phyloP scores from a whole-genome alignment of 2,113 vertebrate species.

The Dendropsophus ebraccatus region DNA sequence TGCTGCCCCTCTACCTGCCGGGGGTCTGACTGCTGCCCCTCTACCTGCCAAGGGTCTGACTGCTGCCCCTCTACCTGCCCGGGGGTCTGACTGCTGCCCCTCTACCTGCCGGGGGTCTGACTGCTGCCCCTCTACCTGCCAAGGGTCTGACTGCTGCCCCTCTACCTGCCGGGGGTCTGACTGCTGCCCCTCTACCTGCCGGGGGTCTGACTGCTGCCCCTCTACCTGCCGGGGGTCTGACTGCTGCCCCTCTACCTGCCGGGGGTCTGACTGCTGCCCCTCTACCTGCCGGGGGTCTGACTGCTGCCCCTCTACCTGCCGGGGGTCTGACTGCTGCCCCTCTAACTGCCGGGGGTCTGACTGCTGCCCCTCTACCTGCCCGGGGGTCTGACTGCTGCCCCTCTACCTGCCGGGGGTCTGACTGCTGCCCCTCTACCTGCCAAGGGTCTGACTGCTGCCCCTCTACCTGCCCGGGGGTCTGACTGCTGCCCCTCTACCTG shows the following conservation, averaged over 20 bases:
- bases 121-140: too few species aligned
- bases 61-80: background rate
- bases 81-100: background rate
- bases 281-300: too few species aligned
- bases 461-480: constrained; percentile 7
- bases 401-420: background rate
- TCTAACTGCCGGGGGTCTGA: background rate
- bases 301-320: background rate
- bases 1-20: too few species aligned
- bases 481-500: background rate
- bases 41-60: background rate
- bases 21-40: too few species aligned
- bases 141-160: too few species aligned
- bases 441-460: constrained; percentile 59
- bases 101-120: background rate
- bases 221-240: background rate
- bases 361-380: background rate
- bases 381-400: too few species aligned
- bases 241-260: background rate
- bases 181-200: constrained; percentile 55
- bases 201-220: constrained; percentile 61
- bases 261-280: too few species aligned
- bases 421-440: background rate
- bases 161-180: constrained; percentile 10
- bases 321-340: background rate